Evolutionary conservation across 2,888 invertebrate genomes (phyloP), one percentile per base, ranked within the genome.

Genomic region (Perdita meconis): DNA sequence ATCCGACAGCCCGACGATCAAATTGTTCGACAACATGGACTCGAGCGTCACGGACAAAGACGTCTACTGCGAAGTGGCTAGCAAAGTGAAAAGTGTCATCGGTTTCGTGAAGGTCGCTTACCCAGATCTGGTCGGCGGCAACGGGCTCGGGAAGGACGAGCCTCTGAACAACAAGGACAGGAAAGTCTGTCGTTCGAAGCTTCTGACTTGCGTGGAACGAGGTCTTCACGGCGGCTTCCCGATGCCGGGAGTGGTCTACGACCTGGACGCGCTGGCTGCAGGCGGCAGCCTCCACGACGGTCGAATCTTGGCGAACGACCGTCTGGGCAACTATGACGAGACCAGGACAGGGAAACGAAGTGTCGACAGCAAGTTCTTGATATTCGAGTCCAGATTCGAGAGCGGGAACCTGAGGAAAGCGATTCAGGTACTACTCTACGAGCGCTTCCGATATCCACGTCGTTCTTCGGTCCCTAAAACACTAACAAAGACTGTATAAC

Each of bases 371-470:
- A 93, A 93, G 80, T 92, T 93, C 85, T 93, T 97, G 51, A 93
- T 93, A 64, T 97, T 97, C 91, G 97, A 97, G 90, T 96, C 97
- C 4, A 94, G 97, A 88, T 97, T 97, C 93, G 97, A 97, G 91
- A 95, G 96, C 84, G 97, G 97, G 24, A 97, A 97, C 93, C 93
- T 97, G 34, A 93, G 97, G 71, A 96, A 96, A 94, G 97, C 94
- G 22, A 95, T 96, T 90, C 96, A 96, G 95, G 97, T 96, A 90
- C 4, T 55, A 44, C 13, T 63, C 40, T 3, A 40, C 40, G 47
- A 26, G 61, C 34, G 50, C 40, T 38, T 6, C n/a, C 13, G 10
- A 51, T 10, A 2, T 30, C 24, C 0, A 5, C 1, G n/a, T 30
- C n/a, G 3, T n/a, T n/a, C 34, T 38, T 22, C 6, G 16, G 19